Evolutionary conservation across 2,113 vertebrate genomes (phyloP), one percentile per base, ranked within the genome.

Genomic region (Scomber japonicus): DNA sequence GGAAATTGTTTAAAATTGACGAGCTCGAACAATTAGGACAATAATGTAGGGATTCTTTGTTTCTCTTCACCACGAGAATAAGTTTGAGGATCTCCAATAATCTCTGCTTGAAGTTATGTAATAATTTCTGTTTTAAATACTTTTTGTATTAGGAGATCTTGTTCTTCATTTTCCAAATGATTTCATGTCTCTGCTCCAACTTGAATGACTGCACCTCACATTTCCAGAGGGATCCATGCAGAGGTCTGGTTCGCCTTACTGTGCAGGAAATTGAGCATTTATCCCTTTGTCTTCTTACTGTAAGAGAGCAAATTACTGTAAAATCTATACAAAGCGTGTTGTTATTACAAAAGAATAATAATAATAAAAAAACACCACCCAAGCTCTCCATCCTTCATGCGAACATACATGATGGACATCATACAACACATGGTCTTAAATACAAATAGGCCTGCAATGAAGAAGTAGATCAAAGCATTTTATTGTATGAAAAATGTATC

Each of bases 401-500:
- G 64, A 16, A 59, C 17, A 12, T 53, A 59, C 12, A 51, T 31
- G 51, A 80, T 60, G 48, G n/a, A 53, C 17, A 12, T 49, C n/a
- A 21, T 49, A 54, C 11, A 45, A 15, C 15, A 64, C 1, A 60
- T 51, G 12, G 45, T 60, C 19, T 35, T 5, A 7, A 48, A 63
- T 6, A 65, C 2, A 70, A 74, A 61, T 2, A 44, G 44, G 19
- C 16, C 62, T 48, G n/a, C 11, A 61, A 74, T n/a, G 5, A 48
- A 55, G 27, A 45, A 75, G 30, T 82, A 84, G 75, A 86, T 80
- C 31, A 84, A 85, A 88, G 11, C 2, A 75, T 89, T 91, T 93
- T 91, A 93, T 93, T 94, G 79, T 83, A 85, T 91, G 80, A 86
- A 93, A 91, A 93, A 90, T 83, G 86, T 80, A 82, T 84, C 78